Conservation (phyloP, 1,140 invertebrate genomes). For the Microvelia longipes region DNA sequence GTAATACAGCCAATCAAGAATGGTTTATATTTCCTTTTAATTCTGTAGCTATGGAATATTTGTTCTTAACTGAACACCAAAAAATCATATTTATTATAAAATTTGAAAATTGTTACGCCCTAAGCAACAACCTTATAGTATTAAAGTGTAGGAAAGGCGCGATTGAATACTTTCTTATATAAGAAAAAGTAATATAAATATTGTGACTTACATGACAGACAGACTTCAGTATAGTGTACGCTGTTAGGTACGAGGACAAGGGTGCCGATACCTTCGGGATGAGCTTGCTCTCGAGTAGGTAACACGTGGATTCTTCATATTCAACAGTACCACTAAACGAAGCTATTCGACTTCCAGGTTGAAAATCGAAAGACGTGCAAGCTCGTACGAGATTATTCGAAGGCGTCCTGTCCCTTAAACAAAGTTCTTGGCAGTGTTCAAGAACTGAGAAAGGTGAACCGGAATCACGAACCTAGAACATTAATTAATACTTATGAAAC, state of each 20-base stretch:
- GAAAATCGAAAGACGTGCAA: slow-evolving; percentile 77
- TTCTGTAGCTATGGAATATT: too few species aligned
- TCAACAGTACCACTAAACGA: slow-evolving; percentile 64
- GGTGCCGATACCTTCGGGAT: slow-evolving; percentile 69
- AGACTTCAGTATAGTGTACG: slow-evolving; percentile 78
- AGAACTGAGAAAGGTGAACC: slow-evolving; percentile 68
- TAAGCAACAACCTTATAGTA: too few species aligned
- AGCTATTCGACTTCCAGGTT: slow-evolving; percentile 66
- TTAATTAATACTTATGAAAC: too few species aligned
- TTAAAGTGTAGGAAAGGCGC: too few species aligned
- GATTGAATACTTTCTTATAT: too few species aligned
- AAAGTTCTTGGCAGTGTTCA: slow-evolving; percentile 67
- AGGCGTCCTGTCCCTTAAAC: slow-evolving; percentile 60
- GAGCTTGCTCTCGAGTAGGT: slow-evolving; percentile 67
- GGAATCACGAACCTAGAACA: slow-evolving; percentile 56
- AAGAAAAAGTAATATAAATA: too few species aligned
- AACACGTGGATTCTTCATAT: slow-evolving; percentile 81
- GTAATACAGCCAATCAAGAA: too few species aligned
- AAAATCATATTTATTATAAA: too few species aligned
- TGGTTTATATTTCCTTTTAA: too few species aligned
- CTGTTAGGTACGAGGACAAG: slow-evolving; percentile 70
- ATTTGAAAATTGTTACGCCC: too few species aligned
- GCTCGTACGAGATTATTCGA: slow-evolving; percentile 61
- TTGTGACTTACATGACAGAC: slow-evolving; percentile 74
- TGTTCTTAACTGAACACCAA: too few species aligned